Evolutionary conservation across 2,113 vertebrate species (phyloP).

Genomic region (Phycodurus eques): DNA sequence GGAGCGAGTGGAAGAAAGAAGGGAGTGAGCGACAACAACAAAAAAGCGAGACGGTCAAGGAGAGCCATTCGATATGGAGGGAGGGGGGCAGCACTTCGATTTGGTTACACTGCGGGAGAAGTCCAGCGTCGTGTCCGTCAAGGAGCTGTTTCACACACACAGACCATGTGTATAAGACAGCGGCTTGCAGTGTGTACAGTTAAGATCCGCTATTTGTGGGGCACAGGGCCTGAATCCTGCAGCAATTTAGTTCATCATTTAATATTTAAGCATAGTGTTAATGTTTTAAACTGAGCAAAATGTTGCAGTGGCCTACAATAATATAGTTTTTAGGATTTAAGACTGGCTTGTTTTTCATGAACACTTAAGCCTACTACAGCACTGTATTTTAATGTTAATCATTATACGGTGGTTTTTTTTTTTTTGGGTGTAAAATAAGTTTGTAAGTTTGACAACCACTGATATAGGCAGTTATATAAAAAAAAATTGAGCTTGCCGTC

Average conservation of each 20-base stretch:
- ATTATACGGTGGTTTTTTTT: too few relatives aligned
- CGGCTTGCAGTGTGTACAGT: not conserved
- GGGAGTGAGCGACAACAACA: conserved; percentile 39
- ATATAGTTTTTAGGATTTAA: too few relatives aligned
- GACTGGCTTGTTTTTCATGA: too few relatives aligned
- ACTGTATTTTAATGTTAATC: too few relatives aligned
- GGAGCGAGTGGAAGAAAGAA: conserved; percentile 10
- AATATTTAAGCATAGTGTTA: not conserved
- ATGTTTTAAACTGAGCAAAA: not conserved
- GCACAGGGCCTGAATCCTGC: not conserved
- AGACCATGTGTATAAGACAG: not conserved
- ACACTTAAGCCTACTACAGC: too few relatives aligned
- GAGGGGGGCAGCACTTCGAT: conserved; percentile 27
- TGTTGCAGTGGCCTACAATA: not conserved
- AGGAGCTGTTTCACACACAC: conserved; percentile 24
- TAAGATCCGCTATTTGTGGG: not conserved
- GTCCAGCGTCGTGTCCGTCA: conserved; percentile 53
- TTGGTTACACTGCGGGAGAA: conserved; percentile 52
- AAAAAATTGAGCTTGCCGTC: too few relatives aligned
- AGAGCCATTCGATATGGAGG: conserved; percentile 60
- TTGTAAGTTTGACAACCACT: too few relatives aligned
- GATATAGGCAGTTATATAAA: too few relatives aligned
- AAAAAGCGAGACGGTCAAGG: conserved; percentile 63
- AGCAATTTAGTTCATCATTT: not conserved
- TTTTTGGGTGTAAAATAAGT: not conserved